Conservation (phyloP, 2,113 vertebrate species). For the Vulpes ferrilata region DNA sequence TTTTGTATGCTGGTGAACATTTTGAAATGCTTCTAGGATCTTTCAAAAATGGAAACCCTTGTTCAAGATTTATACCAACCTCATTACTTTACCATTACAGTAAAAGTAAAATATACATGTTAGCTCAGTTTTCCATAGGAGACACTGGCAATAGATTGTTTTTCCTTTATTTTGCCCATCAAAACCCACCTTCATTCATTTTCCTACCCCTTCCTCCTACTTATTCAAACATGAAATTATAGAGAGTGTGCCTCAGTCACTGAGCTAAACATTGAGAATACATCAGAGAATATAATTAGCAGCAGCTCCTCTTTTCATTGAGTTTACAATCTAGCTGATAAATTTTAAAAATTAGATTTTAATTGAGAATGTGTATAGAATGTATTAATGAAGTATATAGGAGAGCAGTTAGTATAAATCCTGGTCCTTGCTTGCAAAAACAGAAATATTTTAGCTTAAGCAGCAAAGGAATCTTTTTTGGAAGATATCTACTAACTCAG, state of each 20-base stretch:
- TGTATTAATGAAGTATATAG: neutral
- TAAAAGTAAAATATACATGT: neutral
- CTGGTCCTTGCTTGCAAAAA: neutral
- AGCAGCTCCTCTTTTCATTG: neutral
- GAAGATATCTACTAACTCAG: neutral
- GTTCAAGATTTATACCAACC: neutral
- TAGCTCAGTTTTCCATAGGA: neutral
- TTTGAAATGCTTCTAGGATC: constrained; percentile 34
- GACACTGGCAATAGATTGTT: neutral
- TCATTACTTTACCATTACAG: neutral
- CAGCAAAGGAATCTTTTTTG: neutral
- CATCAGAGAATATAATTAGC: neutral
- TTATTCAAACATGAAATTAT: neutral
- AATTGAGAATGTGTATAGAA: neutral
- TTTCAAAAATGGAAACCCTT: constrained; percentile 41
- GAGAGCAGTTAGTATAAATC: neutral
- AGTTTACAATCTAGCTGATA: neutral
- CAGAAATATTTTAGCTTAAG: neutral
- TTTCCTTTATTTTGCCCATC: neutral
- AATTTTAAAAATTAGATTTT: neutral
- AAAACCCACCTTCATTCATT: neutral
- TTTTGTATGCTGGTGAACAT: constrained; percentile 6
- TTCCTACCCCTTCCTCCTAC: rapidly evolving
- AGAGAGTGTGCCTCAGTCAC: neutral
- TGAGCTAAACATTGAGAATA: neutral